A percentile compares a stretch with the other conserved stretches of the same genome.
Conservation (phyloP, 2,888 invertebrate species). For the Mystacides longicornis region DNA sequence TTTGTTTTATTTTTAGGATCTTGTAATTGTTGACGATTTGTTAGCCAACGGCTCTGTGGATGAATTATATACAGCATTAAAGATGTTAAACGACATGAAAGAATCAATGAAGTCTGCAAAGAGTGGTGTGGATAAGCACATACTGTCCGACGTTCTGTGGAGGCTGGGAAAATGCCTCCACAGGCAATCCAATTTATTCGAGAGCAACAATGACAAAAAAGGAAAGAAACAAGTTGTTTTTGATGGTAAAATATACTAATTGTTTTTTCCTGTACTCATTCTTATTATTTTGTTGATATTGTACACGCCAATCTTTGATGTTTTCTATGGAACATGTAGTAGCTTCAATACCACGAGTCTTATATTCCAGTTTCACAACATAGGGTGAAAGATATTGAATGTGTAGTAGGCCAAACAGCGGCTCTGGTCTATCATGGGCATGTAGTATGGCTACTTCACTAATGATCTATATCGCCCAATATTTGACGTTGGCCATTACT, state of each 20-base stretch:
- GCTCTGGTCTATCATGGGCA: too few species aligned
- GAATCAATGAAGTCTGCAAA: background rate
- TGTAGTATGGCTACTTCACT: too few species aligned
- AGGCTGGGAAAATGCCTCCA: constrained; percentile 22
- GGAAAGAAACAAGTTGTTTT: constrained; percentile 18
- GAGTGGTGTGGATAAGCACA: background rate
- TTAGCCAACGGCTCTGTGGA: constrained; percentile 13
- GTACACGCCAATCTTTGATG: too few species aligned
- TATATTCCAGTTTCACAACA: too few species aligned
- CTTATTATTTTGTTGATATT: background rate
- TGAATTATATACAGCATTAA: constrained; percentile 18
- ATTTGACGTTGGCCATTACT: too few species aligned
- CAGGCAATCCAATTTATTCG: constrained; percentile 18
- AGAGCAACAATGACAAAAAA: constrained; percentile 15
- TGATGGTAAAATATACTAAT: constrained; percentile 17
- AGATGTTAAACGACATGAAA: constrained; percentile 16
- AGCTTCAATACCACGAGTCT: too few species aligned
- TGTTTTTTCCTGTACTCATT: background rate
- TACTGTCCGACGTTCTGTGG: constrained; percentile 21
- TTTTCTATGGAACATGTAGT: too few species aligned
- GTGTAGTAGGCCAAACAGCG: too few species aligned
- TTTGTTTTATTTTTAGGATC: constrained; percentile 10
- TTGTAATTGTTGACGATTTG: constrained; percentile 15
- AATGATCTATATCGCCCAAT: too few species aligned
- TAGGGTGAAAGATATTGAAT: too few species aligned